Percentiles rank a stretch among this genome's conserved stretches.
Conservation (phyloP, 2,888 invertebrate species). For the Meganola albula region DNA sequence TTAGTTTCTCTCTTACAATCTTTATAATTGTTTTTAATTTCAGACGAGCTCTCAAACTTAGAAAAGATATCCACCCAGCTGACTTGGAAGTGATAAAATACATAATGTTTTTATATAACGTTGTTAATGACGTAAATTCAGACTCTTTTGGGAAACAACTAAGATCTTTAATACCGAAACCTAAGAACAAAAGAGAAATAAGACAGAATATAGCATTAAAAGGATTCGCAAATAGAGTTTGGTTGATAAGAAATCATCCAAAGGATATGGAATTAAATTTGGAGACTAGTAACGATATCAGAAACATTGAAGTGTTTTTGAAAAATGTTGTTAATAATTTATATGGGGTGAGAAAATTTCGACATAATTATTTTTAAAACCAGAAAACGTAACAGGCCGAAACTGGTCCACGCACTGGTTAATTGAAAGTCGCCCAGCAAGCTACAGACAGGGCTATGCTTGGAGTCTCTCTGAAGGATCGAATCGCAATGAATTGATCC, state of each 20-base stretch:
- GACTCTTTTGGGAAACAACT: constrained; percentile 1
- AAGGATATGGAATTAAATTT: too few relatives aligned
- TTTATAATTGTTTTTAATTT: too few relatives aligned
- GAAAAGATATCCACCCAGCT: constrained; percentile 35
- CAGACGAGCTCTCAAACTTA: too few relatives aligned
- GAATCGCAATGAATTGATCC: too few relatives aligned
- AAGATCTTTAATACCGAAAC: constrained; percentile 10
- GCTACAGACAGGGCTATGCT: too few relatives aligned
- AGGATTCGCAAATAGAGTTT: constrained; percentile 21
- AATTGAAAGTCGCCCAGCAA: too few relatives aligned
- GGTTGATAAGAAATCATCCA: constrained; percentile 16
- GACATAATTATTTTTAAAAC: too few relatives aligned
- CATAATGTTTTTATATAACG: constrained; percentile 32
- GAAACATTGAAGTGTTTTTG: constrained; percentile 30
- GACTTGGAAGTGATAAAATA: constrained; percentile 51
- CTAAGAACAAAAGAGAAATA: constrained; percentile 25
- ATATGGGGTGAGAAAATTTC: constrained; percentile 42
- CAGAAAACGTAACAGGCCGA: too few relatives aligned
- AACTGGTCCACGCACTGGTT: too few relatives aligned
- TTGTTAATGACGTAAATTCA: constrained; percentile 17
- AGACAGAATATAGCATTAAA: constrained; percentile 14
- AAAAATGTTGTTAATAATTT: constrained; percentile 31
- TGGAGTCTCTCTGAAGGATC: too few relatives aligned
- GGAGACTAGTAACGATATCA: constrained; percentile 12
- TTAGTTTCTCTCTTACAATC: too few relatives aligned